phyloP scores from a whole-genome alignment of 2,113 vertebrate genomes.

The Ptilonorhynchus violaceus region DNA sequence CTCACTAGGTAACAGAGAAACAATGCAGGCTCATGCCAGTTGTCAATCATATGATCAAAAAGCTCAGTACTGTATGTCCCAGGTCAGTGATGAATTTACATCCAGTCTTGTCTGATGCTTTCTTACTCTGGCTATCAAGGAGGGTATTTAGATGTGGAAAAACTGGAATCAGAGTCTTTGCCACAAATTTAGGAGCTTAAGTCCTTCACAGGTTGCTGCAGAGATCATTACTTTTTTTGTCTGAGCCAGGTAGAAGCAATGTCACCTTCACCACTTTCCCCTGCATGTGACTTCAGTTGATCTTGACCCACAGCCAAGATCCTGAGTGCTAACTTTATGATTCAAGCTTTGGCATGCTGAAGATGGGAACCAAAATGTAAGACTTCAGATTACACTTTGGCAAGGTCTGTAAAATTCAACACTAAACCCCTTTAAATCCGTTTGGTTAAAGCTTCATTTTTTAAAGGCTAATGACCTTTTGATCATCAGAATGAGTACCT shows the following conservation, averaged over 20 bases:
- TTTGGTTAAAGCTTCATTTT: conserved; percentile 4
- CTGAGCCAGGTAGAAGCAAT: conserved; percentile 37
- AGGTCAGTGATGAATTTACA: not conserved
- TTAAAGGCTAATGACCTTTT: not conserved
- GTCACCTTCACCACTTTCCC: conserved; percentile 47
- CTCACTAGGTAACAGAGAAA: conserved; percentile 60
- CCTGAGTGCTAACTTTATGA: conserved; percentile 6
- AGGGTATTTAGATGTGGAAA: not conserved
- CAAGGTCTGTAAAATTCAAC: not conserved
- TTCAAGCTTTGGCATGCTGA: conserved; percentile 27
- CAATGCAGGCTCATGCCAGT: conserved; percentile 48
- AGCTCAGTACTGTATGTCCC: not conserved
- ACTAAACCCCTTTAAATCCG: conserved; percentile 7
- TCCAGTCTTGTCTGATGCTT: not conserved
- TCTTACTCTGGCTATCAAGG: not conserved
- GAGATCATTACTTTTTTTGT: not conserved
- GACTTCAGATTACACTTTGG: conserved; percentile 63
- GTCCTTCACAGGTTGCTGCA: not conserved
- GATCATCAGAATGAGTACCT: not conserved
- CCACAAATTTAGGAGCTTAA: not conserved
- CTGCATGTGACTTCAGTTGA: not conserved
- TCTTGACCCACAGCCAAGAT: conserved; percentile 48
- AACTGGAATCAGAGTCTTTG: not conserved
- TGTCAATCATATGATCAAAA: conserved; percentile 36
- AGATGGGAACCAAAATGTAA: conserved; percentile 32